Percentiles rank a stretch among this genome's conserved stretches.
Evolutionary conservation across 2,113 vertebrate species (phyloP).

Genomic region (Melanocharis versteri): DNA sequence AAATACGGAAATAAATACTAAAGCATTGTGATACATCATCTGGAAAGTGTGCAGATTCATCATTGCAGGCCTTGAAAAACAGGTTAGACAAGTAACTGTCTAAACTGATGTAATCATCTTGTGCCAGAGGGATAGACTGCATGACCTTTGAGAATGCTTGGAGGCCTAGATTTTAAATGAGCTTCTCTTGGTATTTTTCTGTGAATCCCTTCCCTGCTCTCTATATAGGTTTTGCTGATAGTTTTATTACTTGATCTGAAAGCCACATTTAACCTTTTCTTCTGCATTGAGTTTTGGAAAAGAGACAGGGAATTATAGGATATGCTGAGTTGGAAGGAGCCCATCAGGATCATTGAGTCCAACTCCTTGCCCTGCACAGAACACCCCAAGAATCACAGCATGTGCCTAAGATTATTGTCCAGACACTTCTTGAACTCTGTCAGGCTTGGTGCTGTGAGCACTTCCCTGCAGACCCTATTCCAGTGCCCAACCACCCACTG

Average conservation of each 20-base stretch:
- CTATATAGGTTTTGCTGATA: not conserved
- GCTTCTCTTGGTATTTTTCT: not conserved
- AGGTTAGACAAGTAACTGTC: not conserved
- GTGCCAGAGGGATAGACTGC: not conserved
- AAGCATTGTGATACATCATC: not conserved
- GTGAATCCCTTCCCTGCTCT: not conserved
- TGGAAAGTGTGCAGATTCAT: not conserved
- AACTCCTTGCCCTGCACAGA: not conserved
- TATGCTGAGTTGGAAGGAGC: not conserved
- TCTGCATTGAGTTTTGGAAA: not conserved
- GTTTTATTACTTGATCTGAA: not conserved
- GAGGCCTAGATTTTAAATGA: not conserved
- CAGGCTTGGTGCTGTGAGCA: not conserved
- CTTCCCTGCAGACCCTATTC: not conserved
- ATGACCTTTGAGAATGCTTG: not conserved
- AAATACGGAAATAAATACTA: not conserved
- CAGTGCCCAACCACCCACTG: fast-evolving
- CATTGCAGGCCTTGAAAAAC: not conserved
- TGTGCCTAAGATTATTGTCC: not conserved
- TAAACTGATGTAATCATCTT: not conserved
- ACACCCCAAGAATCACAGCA: not conserved
- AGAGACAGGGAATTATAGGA: not conserved
- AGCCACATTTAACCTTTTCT: not conserved
- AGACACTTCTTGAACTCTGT: not conserved
- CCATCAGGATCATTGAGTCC: not conserved